Base-by-base conservation (phyloP, 1,140 invertebrate species). In the Drosophila malerkotliana region DNA sequence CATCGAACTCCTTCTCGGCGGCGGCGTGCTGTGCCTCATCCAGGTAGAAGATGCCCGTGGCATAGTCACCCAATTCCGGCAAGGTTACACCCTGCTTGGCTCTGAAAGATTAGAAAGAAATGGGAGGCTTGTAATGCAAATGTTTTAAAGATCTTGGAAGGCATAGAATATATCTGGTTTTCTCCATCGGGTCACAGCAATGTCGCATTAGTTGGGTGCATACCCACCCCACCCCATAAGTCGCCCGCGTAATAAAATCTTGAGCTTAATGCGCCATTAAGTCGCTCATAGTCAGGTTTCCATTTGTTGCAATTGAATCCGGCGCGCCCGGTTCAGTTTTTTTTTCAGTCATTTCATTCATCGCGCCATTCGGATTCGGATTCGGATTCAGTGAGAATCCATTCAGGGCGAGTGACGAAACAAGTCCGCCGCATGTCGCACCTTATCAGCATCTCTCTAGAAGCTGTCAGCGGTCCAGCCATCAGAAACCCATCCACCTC, bases 11-110 rank as follows among this genome's bases (percentile, higher is more conserved):
- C 55, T 94, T 93, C 92, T 99, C 97, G 32, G 95, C 95, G 76
- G 97, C 94, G 64, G 95, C 93, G 77, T 97, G 95, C 77, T 97
- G 96, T 10, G 95, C 93, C 84, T 96, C 95, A 89, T 98, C 97
- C 81, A 99, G 93, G 92, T 98, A 99, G 73, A 99, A 94, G 55
- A 99, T 98, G 56, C 98, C 99, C 9, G 98, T 99, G 37, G 98
- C 98, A 93, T 99, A 99, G 73, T 95, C 93, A 7, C 98, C 98
- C 77, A 95, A 94, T 26, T 95, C 93, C 3, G 99, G 98, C 62
- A 99, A 93, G 64, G 95, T 94, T 56, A 98, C 93, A 77, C 95
- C 95, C 74, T 96, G 94, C 72, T 95, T 93, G 77, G 96, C 95
- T 90, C 96, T 87, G 62, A 7, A 76, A 51, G 6, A 6, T 45